Base-by-base conservation (phyloP, 1,140 invertebrate genomes). In the Drosophila arawakana region DNA sequence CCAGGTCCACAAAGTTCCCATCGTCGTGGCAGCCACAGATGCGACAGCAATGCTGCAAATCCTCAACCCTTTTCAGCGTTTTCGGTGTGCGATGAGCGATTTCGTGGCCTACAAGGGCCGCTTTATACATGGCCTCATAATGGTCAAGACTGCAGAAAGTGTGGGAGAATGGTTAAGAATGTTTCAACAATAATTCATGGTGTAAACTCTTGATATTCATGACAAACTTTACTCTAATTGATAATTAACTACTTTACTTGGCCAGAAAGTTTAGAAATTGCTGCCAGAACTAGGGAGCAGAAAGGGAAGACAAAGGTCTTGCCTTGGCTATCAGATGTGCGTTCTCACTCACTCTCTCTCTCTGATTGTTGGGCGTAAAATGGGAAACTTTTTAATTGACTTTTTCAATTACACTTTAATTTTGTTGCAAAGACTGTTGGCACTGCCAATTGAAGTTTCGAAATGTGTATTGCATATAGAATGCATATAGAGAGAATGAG, bases 321-420 rank as follows among this genome's bases (percentile, higher is more conserved):
- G 43, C 39, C 39, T 59, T 44, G 13, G 47, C 37, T 25, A 49
- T 8, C 25, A 39, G 55, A 52, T 7, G 18, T 52, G 25, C 25
- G 6, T 6, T 5, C 25, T 30, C 3, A 5, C 25, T 10, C 47
- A 15, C 25, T 61, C 18, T 18, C 44, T 49, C 18, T 61, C 44
- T n/a, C 13, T 60, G 76, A 52, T 79, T 63, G 77, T 85, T 76
- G 82, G 55, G 76, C 78, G 74, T 66, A 81, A 85, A 83, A 84
- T 86, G 82, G 52, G 71, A 84, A 89, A 89, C 72, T 89, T 89
- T 89, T 89, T 89, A 89, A 89, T 89, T 89, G 84, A 89, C 85
- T 89, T 89, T 89, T 89, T 89, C 84, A 89, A 89, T 89, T 89
- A 89, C 84, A 80, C 73, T 89, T 88, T 88, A 86, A 86, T 86